Percentiles rank a stretch among this genome's conserved stretches.
These are phyloP conservation scores for Chymomyza amoena DNA, from an alignment of 2,888 invertebrate species.

Conservation along the genomic window DNA sequence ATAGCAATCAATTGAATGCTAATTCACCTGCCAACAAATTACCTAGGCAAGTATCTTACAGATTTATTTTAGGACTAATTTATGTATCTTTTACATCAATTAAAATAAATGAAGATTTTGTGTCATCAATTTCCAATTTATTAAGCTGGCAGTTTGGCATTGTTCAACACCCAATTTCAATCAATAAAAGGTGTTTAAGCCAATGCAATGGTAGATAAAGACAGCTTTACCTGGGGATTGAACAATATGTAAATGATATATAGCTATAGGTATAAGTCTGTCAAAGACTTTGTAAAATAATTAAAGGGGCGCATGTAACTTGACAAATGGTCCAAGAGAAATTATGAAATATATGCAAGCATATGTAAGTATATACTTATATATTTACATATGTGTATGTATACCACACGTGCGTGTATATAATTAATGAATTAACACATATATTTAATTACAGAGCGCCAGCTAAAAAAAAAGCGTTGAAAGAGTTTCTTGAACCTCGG, in stretches of 20 bases:
- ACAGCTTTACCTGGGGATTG: too few relatives aligned
- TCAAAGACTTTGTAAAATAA: background rate
- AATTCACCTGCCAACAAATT: too few relatives aligned
- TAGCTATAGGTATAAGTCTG: background rate
- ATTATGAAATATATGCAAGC: background rate
- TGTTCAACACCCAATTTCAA: background rate
- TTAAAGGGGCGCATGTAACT: background rate
- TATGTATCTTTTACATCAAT: background rate
- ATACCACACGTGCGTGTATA: conserved; percentile 11
- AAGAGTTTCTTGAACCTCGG: conserved; percentile 57
- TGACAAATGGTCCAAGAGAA: background rate
- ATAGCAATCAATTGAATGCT: too few relatives aligned
- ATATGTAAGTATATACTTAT: too few relatives aligned
- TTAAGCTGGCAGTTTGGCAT: background rate
- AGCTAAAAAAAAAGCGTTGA: conserved; percentile 16
- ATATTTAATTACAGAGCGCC: conserved; percentile 62
- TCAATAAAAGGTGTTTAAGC: background rate
- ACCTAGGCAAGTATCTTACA: too few relatives aligned
- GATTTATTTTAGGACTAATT: too few relatives aligned
- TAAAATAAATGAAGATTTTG: background rate
- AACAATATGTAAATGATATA: background rate
- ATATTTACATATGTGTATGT: background rate
- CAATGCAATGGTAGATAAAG: background rate
- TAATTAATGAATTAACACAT: conserved; percentile 74
- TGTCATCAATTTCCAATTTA: background rate